phyloP scores from a whole-genome alignment of 2,797 vertebrate genomes.

The Hirundo rustica region DNA sequence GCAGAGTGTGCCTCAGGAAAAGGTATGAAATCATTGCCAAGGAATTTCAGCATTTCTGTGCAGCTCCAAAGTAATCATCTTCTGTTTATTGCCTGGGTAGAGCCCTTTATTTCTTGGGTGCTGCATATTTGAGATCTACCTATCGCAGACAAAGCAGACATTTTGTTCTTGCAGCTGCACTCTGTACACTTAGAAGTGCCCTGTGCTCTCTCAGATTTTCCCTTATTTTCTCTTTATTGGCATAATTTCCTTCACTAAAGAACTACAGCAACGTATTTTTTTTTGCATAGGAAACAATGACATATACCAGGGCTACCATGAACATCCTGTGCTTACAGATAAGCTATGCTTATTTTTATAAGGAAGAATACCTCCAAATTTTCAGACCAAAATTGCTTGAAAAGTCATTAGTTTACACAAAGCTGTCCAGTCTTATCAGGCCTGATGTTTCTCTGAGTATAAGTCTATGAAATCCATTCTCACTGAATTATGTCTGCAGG shows the following conservation, averaged over 20 bases:
- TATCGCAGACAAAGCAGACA: not conserved
- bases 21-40: not conserved
- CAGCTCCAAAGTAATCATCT: slow-evolving; percentile 1
- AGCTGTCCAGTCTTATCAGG: not conserved
- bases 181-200: not conserved
- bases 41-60: slow-evolving; percentile 1
- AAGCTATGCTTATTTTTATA: not conserved
- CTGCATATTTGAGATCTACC: slow-evolving; percentile 3
- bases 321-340: not conserved
- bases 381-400: not conserved
- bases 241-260: not conserved
- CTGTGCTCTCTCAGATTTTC: not conserved
- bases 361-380: not conserved
- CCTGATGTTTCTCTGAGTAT: not conserved
- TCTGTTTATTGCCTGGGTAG: slow-evolving; percentile 18
- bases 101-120: slow-evolving; percentile 13
- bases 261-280: not conserved
- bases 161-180: slow-evolving; percentile 23
- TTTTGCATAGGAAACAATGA: not conserved
- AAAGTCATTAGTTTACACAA: not conserved
- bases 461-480: not conserved
- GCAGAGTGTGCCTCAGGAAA: slow-evolving; percentile 32
- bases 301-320: not conserved
- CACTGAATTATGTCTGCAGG: not conserved
- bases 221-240: not conserved